Evolutionary conservation across 1,140 invertebrate species (phyloP), one percentile per base, ranked within the genome.

Genomic region (Anoplolepis gracilipes): DNA sequence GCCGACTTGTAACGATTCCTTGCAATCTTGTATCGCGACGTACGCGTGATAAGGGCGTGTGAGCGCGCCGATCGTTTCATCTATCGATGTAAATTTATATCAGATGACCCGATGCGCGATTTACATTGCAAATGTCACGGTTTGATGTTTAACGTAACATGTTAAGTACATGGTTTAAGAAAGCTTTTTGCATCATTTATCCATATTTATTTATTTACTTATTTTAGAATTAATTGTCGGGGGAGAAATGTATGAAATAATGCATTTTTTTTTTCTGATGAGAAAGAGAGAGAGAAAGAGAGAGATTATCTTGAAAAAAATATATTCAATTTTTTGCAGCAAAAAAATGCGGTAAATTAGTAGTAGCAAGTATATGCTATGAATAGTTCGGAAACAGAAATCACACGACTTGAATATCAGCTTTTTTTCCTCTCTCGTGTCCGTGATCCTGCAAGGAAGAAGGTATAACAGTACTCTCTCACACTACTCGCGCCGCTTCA

Each of bases 401-500:
- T 36, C 33, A 11, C 8, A 39, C 67, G 57, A 57, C 46, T 8
- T 11, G 42, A 65, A 28, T 36, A 30, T 8, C 49, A 72, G 62
- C 78, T 86, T 79, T 86, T 49, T 49, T 49, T 16, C 46, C 88
- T 73, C 59, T 59, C 55, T 73, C 30, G 49, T 30, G 70, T 73
- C 30, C 57, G 81, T 57, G 62, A 85, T 89, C 85, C 72, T 53
- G 75, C 86, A 77, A 86, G 85, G 87, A 89, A 86, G 84, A 88
- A 91, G 90, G 90, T 92, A n/a, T n/a, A 92, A 92, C 90, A 92
- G 91, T 92, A 92, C 89, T 77, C 53, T 77, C 53, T 77, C 42
- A 76, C 76, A 84, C 88, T 87, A 89, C 90, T 91, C 64, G 49
- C 64, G 49, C 75, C 82, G 79, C 75, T 61, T 89, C 87, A 88